These are phyloP conservation scores for Aegithalos caudatus DNA, from an alignment of 2,113 vertebrate species.

Conservation along the genomic window DNA sequence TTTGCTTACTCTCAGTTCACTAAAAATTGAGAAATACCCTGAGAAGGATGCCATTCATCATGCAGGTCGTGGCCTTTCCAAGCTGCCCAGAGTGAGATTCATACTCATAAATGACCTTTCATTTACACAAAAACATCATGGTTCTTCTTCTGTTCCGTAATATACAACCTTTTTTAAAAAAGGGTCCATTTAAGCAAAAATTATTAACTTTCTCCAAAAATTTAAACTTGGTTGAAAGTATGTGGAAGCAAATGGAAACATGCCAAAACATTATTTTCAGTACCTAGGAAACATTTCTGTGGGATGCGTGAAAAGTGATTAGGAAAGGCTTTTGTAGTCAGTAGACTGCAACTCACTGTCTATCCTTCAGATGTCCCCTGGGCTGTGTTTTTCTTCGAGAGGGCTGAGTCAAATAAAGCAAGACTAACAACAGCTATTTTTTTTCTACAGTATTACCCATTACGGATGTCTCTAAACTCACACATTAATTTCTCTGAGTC, in stretches of 20 bases:
- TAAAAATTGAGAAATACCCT: neutral
- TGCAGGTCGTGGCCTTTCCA: neutral
- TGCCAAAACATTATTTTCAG: neutral
- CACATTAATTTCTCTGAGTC: neutral
- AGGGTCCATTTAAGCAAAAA: neutral
- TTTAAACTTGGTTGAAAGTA: neutral
- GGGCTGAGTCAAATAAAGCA: neutral
- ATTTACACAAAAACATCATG: neutral
- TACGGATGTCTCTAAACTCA: neutral
- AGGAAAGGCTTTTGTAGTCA: neutral
- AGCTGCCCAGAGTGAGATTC: neutral
- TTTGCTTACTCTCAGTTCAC: neutral
- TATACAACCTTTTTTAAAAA: neutral
- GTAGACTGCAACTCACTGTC: neutral
- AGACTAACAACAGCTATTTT: neutral
- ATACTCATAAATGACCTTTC: neutral
- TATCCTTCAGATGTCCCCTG: neutral
- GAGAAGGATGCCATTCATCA: rapidly evolving
- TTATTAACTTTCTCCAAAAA: neutral
- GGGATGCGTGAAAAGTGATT: neutral
- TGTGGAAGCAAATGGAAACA: neutral
- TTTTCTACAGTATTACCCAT: neutral
- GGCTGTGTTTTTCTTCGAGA: neutral
- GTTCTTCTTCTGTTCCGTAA: neutral
- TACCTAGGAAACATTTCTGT: neutral